These are phyloP conservation scores for Hypotaenidia okinawae DNA, from an alignment of 2,797 vertebrate genomes.

Conservation along the genomic window DNA sequence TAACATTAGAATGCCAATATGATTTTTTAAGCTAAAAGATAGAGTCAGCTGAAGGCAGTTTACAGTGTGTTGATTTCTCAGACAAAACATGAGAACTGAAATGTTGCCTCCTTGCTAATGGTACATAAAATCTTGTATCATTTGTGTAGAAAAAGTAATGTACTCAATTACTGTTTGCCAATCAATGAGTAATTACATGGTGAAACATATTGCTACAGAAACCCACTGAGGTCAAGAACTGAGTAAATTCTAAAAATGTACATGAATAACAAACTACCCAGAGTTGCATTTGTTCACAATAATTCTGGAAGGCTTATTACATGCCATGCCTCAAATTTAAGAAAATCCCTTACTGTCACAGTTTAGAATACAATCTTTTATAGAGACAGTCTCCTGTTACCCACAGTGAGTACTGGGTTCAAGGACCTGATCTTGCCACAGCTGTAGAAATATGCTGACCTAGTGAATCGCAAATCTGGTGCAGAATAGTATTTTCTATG, in stretches of 20 bases:
- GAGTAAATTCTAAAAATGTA: conserved; percentile 15
- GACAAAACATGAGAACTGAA: conserved; percentile 8
- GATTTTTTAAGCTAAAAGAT: not conserved
- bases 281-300: not conserved
- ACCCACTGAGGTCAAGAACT: not conserved
- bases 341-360: not conserved
- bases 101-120: not conserved
- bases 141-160: not conserved
- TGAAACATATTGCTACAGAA: not conserved
- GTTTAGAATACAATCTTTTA: not conserved
- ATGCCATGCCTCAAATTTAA: not conserved
- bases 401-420: not conserved
- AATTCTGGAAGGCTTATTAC: not conserved
- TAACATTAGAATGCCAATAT: not conserved
- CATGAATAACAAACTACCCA: not conserved
- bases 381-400: not conserved
- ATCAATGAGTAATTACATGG: conserved; percentile 4
- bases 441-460: not conserved
- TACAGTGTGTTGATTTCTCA: not conserved
- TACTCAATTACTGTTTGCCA: conserved; percentile 12
- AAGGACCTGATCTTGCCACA: not conserved
- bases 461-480: not conserved
- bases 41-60: not conserved
- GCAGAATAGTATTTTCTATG: not conserved
- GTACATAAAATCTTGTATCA: not conserved